Evolutionary conservation across 1,140 invertebrate genomes (phyloP).

Genomic region (Daktulosphaira vitifoliae): DNA sequence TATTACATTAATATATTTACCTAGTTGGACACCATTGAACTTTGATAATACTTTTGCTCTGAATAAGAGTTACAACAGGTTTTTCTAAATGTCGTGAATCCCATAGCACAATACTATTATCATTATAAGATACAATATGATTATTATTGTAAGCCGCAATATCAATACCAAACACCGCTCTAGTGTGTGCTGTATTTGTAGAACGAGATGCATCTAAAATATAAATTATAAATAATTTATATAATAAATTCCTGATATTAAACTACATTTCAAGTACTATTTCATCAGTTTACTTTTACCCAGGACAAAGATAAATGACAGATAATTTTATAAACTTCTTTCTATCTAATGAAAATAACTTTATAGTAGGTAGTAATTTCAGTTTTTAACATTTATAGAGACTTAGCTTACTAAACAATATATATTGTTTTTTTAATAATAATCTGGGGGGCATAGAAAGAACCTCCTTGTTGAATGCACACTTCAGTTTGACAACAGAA

Average conservation of each 20-base stretch:
- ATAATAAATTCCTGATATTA: constrained; percentile 4
- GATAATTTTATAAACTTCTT: too few species aligned
- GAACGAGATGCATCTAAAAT: constrained; percentile 61
- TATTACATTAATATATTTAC: constrained; percentile 43
- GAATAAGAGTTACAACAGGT: constrained; percentile 63
- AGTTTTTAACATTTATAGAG: too few species aligned
- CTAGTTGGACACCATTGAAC: constrained; percentile 84
- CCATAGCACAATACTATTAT: constrained; percentile 75
- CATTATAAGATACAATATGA: constrained; percentile 71
- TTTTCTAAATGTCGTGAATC: constrained; percentile 79
- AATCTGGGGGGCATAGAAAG: too few species aligned
- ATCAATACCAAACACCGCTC: constrained; percentile 70
- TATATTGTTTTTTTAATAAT: too few species aligned
- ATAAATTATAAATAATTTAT: constrained; percentile 34
- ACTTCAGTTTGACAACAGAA: too few species aligned
- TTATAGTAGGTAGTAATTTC: too few species aligned
- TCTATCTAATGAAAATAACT: too few species aligned
- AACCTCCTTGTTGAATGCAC: too few species aligned
- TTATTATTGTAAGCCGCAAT: constrained; percentile 68
- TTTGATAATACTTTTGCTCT: constrained; percentile 61
- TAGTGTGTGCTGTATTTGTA: constrained; percentile 63
- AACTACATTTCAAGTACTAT: too few species aligned
- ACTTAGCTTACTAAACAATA: too few species aligned
- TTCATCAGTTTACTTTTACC: too few species aligned
- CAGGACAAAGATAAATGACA: too few species aligned